A percentile compares a stretch with the other conserved stretches of the same genome.
phyloP scores from a whole-genome alignment of 2,888 invertebrate species.

The Chloromyia formosa region DNA sequence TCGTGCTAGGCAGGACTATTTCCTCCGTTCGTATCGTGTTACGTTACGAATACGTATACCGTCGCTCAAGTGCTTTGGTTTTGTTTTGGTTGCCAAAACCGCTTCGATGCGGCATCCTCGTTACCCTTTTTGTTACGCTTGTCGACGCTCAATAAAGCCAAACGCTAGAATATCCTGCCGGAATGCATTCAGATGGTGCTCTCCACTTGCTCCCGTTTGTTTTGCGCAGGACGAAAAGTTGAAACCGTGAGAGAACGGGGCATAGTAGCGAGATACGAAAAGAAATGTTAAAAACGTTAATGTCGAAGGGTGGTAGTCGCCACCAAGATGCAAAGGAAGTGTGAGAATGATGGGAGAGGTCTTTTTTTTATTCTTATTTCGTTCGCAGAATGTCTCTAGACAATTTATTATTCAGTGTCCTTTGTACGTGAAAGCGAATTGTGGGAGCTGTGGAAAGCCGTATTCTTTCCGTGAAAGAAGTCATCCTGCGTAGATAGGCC shows the following conservation, averaged over 20 bases:
- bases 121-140: background rate
- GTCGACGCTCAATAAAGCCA: background rate
- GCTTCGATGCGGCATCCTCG: background rate
- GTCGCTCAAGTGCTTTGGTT: background rate
- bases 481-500: background rate
- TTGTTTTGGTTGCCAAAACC: background rate
- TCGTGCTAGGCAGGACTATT: background rate
- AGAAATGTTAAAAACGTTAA: no score
- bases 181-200: background rate
- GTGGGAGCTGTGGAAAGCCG: background rate
- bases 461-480: conserved; percentile 1
- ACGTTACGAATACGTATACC: background rate
- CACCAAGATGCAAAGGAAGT: no score
- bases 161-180: background rate
- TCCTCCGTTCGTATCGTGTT: no score
- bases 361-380: background rate
- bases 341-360: background rate
- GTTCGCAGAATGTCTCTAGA: conserved; percentile 15
- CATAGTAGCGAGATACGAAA: no score
- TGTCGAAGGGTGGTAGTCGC: background rate
- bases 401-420: conserved; percentile 14
- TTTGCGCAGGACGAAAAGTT: background rate
- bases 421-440: conserved; percentile 1
- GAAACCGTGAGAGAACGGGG: background rate
- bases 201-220: background rate